phyloP scores from a whole-genome alignment of 1,140 invertebrate species.

The Heliothis virescens region DNA sequence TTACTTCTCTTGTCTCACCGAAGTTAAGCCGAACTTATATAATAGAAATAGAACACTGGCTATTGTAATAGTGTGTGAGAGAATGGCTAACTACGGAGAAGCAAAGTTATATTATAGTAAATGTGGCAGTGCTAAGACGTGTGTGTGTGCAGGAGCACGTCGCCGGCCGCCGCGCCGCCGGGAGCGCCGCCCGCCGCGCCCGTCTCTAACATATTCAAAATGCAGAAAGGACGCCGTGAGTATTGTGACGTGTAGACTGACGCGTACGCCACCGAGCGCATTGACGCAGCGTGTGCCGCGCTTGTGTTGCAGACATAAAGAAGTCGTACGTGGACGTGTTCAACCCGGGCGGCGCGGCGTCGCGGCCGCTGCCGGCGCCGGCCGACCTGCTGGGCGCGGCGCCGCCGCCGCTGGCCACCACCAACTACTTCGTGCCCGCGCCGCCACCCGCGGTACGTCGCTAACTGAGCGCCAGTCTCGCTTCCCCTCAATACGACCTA shows the following conservation, averaged over 20 bases:
- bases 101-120: too few relatives aligned
- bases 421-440: slow-evolving; percentile 64
- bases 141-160: not conserved
- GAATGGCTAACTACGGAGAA: too few relatives aligned
- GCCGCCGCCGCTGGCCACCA: slow-evolving; percentile 70
- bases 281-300: not conserved
- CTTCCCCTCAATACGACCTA: not conserved
- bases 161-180: slow-evolving; percentile 56
- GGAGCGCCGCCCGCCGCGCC: slow-evolving; percentile 82
- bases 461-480: not conserved
- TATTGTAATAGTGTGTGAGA: too few relatives aligned
- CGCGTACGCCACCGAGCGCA: not conserved
- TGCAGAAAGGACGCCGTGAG: slow-evolving; percentile 91
- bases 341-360: slow-evolving; percentile 88
- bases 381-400: slow-evolving; percentile 83
- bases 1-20: too few relatives aligned
- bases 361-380: slow-evolving; percentile 66
- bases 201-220: slow-evolving; percentile 91
- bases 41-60: too few relatives aligned
- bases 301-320: slow-evolving; percentile 87
- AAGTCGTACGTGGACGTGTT: slow-evolving; percentile 95
- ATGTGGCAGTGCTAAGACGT: too few relatives aligned
- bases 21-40: too few relatives aligned
- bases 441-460: slow-evolving; percentile 53
- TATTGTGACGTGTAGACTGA: slow-evolving; percentile 53